Base-by-base conservation (phyloP, 1,140 invertebrate species). In the Pseudomyrmex dendroicus region DNA sequence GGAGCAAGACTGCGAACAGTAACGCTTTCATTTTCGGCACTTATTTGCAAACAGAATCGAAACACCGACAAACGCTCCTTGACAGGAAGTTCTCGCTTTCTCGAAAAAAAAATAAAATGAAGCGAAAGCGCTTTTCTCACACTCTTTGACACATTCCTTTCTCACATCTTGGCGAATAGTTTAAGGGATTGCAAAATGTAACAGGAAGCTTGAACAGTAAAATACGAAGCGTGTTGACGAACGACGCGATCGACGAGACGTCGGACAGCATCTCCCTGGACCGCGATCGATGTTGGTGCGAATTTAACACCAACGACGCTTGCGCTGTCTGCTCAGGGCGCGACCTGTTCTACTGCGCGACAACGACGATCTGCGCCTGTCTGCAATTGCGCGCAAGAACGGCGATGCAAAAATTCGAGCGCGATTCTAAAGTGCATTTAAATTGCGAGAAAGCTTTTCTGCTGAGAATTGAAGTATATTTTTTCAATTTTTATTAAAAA, bases 251-350 rank as follows among this genome's bases (percentile, higher is more conserved):
- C 15, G 87, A 56, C 63, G 59, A 63, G 73, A 74, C 73, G 83
- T 61, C 52, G 70, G 83, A 44, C 57, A 85, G 87, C 91, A 88
- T 91, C 86, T 73, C 86, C 88, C 66, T 83, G 85, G 88, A 74
- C 82, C 84, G 87, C 86, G 89, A 91, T 92, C 91, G 73, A 92
- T 92, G 91, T 82, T 25, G 35, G 2, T 35, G 35, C 78, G 82
- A 90, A 90, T 59, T 66, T 85, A 89, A 77, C 91, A 90, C 91
- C 89, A 86, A 86, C 77, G 82, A 87, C 68, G 50, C 67, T 73
- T 64, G 25, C 68, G 22, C 22, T 22, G 17, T n/a, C 22, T 56
- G 57, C 22, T 46, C 56, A 25, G 76, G 76, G 66, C 56, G 50
- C 56, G 35, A 82, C 59, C 44, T 52, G 56, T 15, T 56, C 56